Evolutionary conservation across 2,888 invertebrate species (phyloP), one percentile per base, ranked within the genome.

Genomic region (Calameuta pallipes): DNA sequence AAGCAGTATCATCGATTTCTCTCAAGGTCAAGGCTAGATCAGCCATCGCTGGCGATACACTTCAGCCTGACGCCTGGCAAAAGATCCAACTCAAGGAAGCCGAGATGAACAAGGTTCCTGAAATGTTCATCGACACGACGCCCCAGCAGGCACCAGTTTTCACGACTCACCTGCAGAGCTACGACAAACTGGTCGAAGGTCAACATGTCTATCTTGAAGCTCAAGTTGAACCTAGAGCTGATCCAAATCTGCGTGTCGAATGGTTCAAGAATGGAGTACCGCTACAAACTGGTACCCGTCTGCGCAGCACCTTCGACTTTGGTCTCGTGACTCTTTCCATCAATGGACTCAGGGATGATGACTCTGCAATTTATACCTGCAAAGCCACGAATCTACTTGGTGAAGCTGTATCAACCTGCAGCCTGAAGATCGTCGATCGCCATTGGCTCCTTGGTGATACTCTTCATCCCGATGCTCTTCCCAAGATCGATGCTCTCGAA

Each of bases 271-370:
- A 98, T 89, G 97, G 97, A n/a, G 92, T 96, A 74, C 94, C 96
- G 0, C 93, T 98, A 31, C 96, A 96, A 80, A 97, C 97, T 80
- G 97, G 97, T 84, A 96, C 98, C 68, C 94, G 99, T 85, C 94
- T 98, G 82, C 96, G 97, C 89, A 98, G 98, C 85, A 97, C 98
- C 36, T 98, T 99, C 89, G 99, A 99, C 91, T 99, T 99, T 92
- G 99, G 99, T 75, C 94, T 98, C 80, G 99, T 99, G 0, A 97
- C 98, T 0, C 92, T 98, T 37, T 97, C 98, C 30, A 96, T 98
- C 80, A 97, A 97, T 89, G 95, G 97, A 3, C 89, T 98, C 73
- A 94, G 98, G 85, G 94, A 95, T 75, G 98, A 98, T 87, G 99
- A 99, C 92, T 97, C 97, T 3, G 99, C 98, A 11, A 96, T 98